These are phyloP conservation scores for Platycnemis pennipes DNA, from an alignment of 2,888 invertebrate genomes.

Conservation along the genomic window DNA sequence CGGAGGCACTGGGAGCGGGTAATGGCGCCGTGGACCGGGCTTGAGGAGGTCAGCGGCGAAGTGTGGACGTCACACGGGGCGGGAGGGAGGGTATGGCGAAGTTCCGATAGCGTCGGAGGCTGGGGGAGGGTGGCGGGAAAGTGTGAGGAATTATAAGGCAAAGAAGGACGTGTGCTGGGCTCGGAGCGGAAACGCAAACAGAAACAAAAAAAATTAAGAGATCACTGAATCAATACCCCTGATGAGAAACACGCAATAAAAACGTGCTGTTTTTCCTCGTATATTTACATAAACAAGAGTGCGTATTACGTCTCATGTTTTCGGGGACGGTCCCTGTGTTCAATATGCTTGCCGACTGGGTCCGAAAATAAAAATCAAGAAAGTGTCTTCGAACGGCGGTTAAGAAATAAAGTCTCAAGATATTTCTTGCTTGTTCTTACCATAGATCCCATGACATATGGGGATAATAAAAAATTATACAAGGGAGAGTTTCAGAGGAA, in stretches of 20 bases:
- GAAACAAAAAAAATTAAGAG: background rate
- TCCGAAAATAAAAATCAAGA: background rate
- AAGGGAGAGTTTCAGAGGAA: background rate
- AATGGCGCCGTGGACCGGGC: constrained; percentile 50
- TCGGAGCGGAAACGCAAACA: background rate
- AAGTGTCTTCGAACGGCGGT: background rate
- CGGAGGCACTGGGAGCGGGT: constrained; percentile 50
- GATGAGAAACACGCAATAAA: background rate
- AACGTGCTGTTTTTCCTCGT: background rate
- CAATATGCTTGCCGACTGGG: background rate
- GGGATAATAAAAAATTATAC: background rate
- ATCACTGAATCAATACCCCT: constrained; percentile 18
- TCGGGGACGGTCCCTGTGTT: background rate
- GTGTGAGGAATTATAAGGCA: background rate
- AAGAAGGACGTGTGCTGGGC: background rate
- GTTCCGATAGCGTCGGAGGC: background rate
- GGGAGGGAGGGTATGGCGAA: background rate
- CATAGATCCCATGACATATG: background rate
- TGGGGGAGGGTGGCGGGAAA: too few relatives aligned
- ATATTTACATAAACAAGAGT: constrained; percentile 6
- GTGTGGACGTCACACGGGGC: constrained; percentile 51
- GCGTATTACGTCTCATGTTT: constrained; percentile 22
- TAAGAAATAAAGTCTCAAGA: background rate
- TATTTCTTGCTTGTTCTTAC: background rate
- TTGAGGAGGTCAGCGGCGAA: constrained; percentile 59